Base-by-base conservation (phyloP, 2,113 vertebrate species). In the Egretta garzetta region DNA sequence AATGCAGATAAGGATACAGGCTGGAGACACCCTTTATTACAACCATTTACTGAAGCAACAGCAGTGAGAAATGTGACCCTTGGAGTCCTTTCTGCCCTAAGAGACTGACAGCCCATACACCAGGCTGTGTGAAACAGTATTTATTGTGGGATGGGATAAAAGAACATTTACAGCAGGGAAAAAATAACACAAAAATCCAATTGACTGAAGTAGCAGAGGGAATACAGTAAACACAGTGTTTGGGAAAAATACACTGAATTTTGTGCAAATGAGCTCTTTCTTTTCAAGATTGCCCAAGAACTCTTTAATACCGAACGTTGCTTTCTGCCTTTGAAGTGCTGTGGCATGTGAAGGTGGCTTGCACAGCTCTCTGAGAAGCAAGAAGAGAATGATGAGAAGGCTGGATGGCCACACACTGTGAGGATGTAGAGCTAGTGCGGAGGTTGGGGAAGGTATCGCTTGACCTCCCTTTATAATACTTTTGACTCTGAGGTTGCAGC, bases 401-500 rank as follows among this genome's bases (percentile, higher is more conserved):
- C 21, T 56, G 37, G 30, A 28, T 32, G 32, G 52, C 28, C 28
- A 33, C 41, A 26, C 0, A 4, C 17, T 50, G n/a, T 1, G 8
- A 79, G 30, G 41, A 45, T 2, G 2, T 4, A 32, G 52, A 62
- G 14, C 1, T 9, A 83, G 17, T 11, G 23, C 0, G 0, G 55
- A 24, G n/a, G 17, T 18, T 0, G 1, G 21, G 12, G 27, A 18
- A 64, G 32, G 19, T 53, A 68, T 64, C 9, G 4, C 21, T 81
- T 58, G 8, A 87, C 26, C 28, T 94, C 50, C 28, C 67, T 89
- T 72, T 80, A 59, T 81, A 93, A 91, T 56, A 63, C 19, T 58
- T 96, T 96, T 91, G 76, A 58, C 56, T 85, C 81, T 32, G 80
- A 55, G 43, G 50, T 49, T 94, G 53, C n/a, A 95, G 55, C 30